A percentile compares a stretch with the other conserved stretches of the same genome.
Evolutionary conservation across 2,113 vertebrate genomes (phyloP).

Genomic region (Morphnarchus princeps): DNA sequence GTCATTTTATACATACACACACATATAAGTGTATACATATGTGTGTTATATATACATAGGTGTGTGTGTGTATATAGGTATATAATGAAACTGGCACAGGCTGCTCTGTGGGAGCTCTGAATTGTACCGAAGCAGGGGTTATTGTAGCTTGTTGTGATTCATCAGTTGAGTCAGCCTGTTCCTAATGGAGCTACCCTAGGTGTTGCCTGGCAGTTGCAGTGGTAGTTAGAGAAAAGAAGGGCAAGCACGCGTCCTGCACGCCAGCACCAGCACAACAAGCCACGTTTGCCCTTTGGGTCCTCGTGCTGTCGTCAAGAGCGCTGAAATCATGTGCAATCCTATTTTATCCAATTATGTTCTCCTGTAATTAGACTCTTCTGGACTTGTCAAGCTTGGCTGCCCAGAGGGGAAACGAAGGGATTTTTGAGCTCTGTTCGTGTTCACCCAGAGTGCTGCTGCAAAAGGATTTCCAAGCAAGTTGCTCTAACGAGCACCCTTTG

Average conservation of each 20-base stretch:
- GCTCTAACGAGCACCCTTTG: neutral
- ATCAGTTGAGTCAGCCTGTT: neutral
- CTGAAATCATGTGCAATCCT: conserved; percentile 18
- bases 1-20: neutral
- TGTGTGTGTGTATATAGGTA: neutral
- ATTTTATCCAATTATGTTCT: conserved; percentile 19
- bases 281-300: neutral
- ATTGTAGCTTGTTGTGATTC: neutral
- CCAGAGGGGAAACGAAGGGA: neutral
- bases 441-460: neutral
- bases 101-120: neutral
- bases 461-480: neutral
- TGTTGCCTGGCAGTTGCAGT: neutral
- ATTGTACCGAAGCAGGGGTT: neutral
- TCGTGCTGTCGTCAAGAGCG: neutral
- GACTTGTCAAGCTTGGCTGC: neutral
- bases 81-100: neutral
- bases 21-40: fast-evolving
- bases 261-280: neutral
- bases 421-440: neutral
- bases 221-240: neutral
- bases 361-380: conserved; percentile 25
- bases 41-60: fast-evolving
- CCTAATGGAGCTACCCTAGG: neutral
- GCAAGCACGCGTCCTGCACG: neutral